Evolutionary conservation across 53 echinoderm and acorn worm genomes (phyloP), one percentile per base, ranked within the genome.

Genomic region (Henricia sp.): DNA sequence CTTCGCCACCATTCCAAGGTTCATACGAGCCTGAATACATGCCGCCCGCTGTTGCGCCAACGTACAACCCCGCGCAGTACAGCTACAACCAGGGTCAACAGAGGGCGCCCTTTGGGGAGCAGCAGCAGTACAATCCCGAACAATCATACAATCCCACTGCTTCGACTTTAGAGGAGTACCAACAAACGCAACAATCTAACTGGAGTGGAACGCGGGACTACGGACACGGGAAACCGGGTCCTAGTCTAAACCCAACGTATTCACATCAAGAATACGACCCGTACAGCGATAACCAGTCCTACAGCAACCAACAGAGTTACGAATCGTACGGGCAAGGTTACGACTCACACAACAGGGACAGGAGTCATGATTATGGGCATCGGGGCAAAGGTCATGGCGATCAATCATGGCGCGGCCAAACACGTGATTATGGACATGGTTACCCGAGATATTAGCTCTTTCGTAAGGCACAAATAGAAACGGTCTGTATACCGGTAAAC

Each of bases 151-250:
- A 57, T 21, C 77, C 59, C 14, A 63, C 65, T 6, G 1, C 63
- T 25, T 50, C n/a, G n/a, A n/a, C n/a, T n/a, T n/a, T 43, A 64
- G 80, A 80, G 63, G 80, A 80, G n/a, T 80, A 80, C 64, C 37
- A 32, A n/a, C 80, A 63, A 23, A 37, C 41, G 27, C 63, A 62
- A 50, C 62, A 80, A 64, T 64, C 48, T 0, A 33, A 50, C 26
- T 80, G 80, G 80, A 33, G 46, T 14, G 62, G 10, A 32, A 64
- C 37, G 33, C 34, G 63, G 44, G 80, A 80, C 34, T 80, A 33
- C 50, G 64, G 58, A 16, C 80, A 80, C 50, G 80, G 80, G 16
- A 63, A 80, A 34, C 58, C 63, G 3, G 63, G 38, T 50, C 52
- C 53, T 19, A 54, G 56, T 54, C n/a, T n/a, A n/a, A 3, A 12